Base-by-base conservation (phyloP, 1,140 invertebrate genomes). In the Rhyzopertha dominica region DNA sequence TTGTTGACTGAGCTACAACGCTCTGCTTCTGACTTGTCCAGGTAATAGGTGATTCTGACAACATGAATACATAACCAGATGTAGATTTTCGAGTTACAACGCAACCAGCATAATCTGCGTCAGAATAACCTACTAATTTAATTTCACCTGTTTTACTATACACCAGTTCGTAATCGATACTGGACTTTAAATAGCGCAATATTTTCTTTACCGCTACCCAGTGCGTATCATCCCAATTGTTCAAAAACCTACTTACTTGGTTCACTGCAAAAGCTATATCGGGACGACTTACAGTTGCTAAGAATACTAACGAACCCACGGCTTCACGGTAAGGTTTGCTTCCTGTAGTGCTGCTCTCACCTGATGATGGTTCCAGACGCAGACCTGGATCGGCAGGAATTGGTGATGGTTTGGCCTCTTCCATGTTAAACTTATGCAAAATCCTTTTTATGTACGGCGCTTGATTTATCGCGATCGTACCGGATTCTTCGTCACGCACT, bases 221-320 rank as follows among this genome's bases (percentile, higher is more conserved):
- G 51, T 74, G 67, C 16, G 32, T 20, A 20, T 44, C 4, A 18
- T 18, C 37, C 42, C 56, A 62, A 46, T 43, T 53, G 28, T 54
- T 59, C 43, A 66, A 62, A 43, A 68, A 74, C 52, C 70, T 68
- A 40, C 65, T 67, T 10, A 70, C 47, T 25, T 54, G 58, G 44
- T 53, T 62, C 0, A 74, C 66, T 14, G 67, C 55, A 56, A 53
- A 72, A 0, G 65, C 43, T 17, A 74, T 68, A 49, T 74, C 72
- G 26, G 71, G 71, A 17, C 71, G 38, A 9, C 66, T 71, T 1
- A 52, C 47, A 13, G 62, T 45, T 14, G 61, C 36, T n/a, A 72
- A 32, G 52, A 72, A 73, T 53, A 71, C 61, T 8, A 75, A 46
- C 3, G 56, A 51, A 17, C 64, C 66, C 17, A 70, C 53, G 2